A percentile compares a stretch with the other conserved stretches of the same genome.
Conservation (phyloP, 2,113 vertebrate species). For the Dromiciops gliroides region DNA sequence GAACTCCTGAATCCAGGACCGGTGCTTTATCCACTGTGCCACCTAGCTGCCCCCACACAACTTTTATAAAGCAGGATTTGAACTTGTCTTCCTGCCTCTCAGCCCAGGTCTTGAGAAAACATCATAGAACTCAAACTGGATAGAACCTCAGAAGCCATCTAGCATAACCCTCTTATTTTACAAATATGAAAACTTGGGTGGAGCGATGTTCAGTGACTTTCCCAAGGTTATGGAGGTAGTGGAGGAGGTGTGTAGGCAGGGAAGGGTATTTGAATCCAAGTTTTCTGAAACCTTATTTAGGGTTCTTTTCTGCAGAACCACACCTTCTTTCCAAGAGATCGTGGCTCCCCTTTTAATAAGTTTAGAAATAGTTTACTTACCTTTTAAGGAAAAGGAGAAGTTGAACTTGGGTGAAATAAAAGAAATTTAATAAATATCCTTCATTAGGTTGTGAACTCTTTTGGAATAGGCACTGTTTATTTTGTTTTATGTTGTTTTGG, state of each 20-base stretch:
- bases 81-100: neutral
- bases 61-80: neutral
- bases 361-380: neutral
- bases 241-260: neutral
- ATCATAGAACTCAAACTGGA: neutral
- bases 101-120: neutral
- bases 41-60: too few species aligned
- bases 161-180: neutral
- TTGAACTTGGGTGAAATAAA: constrained; percentile 5
- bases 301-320: neutral
- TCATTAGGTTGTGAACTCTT: neutral
- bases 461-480: neutral
- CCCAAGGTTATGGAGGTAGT: neutral
- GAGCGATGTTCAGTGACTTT: neutral
- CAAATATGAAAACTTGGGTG: neutral
- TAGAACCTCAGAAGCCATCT: neutral
- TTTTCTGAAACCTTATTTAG: neutral
- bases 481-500: too few species aligned
- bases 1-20: too few species aligned
- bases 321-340: constrained; percentile 1
- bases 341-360: neutral
- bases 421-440: constrained; percentile 17
- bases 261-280: neutral
- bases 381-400: constrained; percentile 22
- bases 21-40: too few species aligned